phyloP scores from a whole-genome alignment of 2,888 invertebrate genomes.

The Cheilosia grossa region DNA sequence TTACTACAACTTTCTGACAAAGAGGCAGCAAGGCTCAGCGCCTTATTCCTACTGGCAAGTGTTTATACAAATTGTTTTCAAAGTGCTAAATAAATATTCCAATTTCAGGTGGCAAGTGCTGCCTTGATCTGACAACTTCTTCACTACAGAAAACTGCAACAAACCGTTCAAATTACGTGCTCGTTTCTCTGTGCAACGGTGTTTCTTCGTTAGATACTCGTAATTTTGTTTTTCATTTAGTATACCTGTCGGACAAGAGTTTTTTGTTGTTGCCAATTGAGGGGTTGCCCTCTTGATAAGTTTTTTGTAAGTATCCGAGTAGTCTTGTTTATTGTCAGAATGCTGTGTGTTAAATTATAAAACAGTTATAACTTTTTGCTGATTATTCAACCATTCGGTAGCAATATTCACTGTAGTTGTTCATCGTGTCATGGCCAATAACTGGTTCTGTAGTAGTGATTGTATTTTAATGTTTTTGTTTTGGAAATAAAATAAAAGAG shows the following conservation, averaged over 20 bases:
- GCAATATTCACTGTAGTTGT: constrained; percentile 63
- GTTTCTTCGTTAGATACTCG: constrained; percentile 21
- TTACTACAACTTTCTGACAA: too few relatives aligned
- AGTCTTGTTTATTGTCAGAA: not conserved
- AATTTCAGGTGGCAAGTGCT: constrained; percentile 33
- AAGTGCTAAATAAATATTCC: constrained; percentile 36
- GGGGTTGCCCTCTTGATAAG: constrained; percentile 3
- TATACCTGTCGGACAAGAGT: constrained; percentile 43
- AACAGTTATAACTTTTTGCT: not conserved
- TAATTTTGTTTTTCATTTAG: constrained; percentile 13
- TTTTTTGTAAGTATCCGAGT: constrained; percentile 38
- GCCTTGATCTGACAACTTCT: not conserved
- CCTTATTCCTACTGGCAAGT: not conserved
- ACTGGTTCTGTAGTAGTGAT: constrained; percentile 53
- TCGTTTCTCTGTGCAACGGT: constrained; percentile 27
- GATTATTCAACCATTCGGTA: constrained; percentile 63
- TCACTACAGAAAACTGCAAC: constrained; percentile 36
- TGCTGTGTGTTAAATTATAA: not conserved
- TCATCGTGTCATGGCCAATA: constrained; percentile 68
- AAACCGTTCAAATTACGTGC: constrained; percentile 45
- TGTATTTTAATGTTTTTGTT: constrained; percentile 24
- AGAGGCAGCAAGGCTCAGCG: too few relatives aligned
- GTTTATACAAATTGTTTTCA: not conserved
- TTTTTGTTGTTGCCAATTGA: constrained; percentile 23
- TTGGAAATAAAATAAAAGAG: constrained; percentile 52